Base-by-base conservation (phyloP, 2,797 vertebrate genomes). In the Malurus leucopterus region DNA sequence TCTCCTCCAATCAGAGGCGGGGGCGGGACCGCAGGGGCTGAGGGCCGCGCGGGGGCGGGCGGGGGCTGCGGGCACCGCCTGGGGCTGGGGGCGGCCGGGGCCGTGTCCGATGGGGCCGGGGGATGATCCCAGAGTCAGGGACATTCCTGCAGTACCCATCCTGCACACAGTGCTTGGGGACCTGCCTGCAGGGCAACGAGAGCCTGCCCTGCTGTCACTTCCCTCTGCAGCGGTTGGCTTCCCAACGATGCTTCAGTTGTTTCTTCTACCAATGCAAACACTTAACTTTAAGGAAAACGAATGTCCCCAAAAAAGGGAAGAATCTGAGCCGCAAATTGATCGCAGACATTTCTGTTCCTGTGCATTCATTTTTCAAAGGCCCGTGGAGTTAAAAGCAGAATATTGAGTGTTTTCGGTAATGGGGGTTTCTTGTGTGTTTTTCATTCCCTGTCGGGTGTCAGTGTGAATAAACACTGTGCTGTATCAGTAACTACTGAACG, bases 41-140 rank as follows among this genome's bases (percentile, higher is more conserved):
- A 24, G n/a, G 21, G 30, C 30, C 6, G 46, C 8, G 51, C 43
- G 27, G 44, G 55, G 71, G 14, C 12, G 11, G 5, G n/a, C 4
- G 63, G 38, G 16, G 13, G 38, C 10, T 4, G 46, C 19, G 34
- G 64, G 11, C 14, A 3, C 9, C 9, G 32, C 12, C 15, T 43
- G 32, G 32, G 13, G 51, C 23, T 11, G 29, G 49, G 6, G 16
- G 3, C 4, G 10, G 8, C 36, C 36, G 36, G 11, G 11, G 36
- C 36, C 36, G 36, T 36, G 36, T 36, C 36, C 36, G 36, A 36
- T 10, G 12, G 32, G 4, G 14, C 2, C 1, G 12, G 53, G 21
- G 3, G 0, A 0, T 4, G 5, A 4, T 5, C 14, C 0, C 2
- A 0, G 23, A 1, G 47, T 4, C 3, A 2, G 44, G 10, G 30